These are phyloP conservation scores for Drosophila multiciliata DNA, from an alignment of 2,888 invertebrate species.

Conservation along the genomic window DNA sequence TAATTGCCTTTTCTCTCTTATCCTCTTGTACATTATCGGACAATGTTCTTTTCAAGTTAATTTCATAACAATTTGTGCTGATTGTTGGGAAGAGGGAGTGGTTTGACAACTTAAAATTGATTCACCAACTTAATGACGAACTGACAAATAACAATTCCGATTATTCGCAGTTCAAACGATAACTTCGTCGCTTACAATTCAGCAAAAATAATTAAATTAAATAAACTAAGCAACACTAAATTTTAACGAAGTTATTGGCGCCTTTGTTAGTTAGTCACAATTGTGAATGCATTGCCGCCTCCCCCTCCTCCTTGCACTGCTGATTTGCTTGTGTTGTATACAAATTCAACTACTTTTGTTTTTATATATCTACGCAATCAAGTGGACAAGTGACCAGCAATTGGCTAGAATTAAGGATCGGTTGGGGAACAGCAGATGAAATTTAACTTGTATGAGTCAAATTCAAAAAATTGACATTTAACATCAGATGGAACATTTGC, in stretches of 20 bases:
- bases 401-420: conserved; percentile 33
- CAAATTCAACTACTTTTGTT: neutral
- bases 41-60: conserved; percentile 50
- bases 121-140: conserved; percentile 58
- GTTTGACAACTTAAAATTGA: conserved; percentile 47
- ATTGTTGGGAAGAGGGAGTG: conserved; percentile 33
- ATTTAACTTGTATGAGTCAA: conserved; percentile 55
- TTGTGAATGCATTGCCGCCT: neutral
- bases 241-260: neutral
- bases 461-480: neutral
- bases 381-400: conserved; percentile 38
- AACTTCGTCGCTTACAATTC: conserved; percentile 30
- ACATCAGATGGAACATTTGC: conserved; percentile 13
- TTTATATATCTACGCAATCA: neutral
- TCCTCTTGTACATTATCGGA: conserved; percentile 34
- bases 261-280: conserved; percentile 32
- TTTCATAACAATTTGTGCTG: conserved; percentile 52
- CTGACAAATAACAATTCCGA: conserved; percentile 63
- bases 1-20: neutral
- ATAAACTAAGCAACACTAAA: conserved; percentile 3
- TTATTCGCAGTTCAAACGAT: conserved; percentile 37
- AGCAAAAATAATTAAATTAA: neutral
- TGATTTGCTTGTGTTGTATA: neutral
- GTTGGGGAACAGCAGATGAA: conserved; percentile 18
- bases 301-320: neutral